phyloP scores from a whole-genome alignment of 1,140 invertebrate species.

The Mycetomoellerius zeteki region DNA sequence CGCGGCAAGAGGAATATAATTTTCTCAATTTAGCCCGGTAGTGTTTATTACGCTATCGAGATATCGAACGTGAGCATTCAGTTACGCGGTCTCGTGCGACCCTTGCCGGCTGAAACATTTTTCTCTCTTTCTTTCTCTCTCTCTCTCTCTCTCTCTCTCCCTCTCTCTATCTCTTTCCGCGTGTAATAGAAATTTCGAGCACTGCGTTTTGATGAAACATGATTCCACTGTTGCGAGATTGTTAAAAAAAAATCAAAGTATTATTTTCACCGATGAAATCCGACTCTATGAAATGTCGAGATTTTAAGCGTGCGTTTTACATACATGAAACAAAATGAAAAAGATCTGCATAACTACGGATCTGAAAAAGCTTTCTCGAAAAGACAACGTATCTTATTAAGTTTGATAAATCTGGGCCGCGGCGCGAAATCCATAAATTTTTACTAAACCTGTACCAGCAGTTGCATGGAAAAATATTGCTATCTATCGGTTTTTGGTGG shows the following conservation, averaged over 20 bases:
- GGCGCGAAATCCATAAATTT: constrained; percentile 18
- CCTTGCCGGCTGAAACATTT: neutral
- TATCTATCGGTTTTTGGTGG: neutral
- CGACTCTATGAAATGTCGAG: constrained; percentile 22
- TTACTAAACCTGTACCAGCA: neutral
- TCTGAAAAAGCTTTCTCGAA: neutral
- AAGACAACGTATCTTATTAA: neutral
- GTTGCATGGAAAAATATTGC: neutral
- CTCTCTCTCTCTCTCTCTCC: neutral
- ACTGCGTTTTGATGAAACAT: constrained; percentile 23
- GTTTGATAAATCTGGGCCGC: constrained; percentile 16
- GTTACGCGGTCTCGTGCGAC: neutral
- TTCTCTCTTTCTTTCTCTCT: neutral
- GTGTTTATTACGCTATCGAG: constrained; percentile 45
- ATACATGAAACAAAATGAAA: neutral
- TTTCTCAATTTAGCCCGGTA: constrained; percentile 45
- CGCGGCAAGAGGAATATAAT: constrained; percentile 43
- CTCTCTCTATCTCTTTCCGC: neutral
- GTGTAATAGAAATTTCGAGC: constrained; percentile 37
- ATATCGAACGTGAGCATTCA: constrained; percentile 43
- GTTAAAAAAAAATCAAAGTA: constrained; percentile 5
- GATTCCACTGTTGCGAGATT: neutral
- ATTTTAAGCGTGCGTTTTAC: constrained; percentile 3
- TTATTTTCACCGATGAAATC: neutral
- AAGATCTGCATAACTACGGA: too few species aligned